Percentiles rank a stretch among this genome's conserved stretches.
Conservation (phyloP, 1,140 invertebrate genomes). For the Drosophila bocqueti region DNA sequence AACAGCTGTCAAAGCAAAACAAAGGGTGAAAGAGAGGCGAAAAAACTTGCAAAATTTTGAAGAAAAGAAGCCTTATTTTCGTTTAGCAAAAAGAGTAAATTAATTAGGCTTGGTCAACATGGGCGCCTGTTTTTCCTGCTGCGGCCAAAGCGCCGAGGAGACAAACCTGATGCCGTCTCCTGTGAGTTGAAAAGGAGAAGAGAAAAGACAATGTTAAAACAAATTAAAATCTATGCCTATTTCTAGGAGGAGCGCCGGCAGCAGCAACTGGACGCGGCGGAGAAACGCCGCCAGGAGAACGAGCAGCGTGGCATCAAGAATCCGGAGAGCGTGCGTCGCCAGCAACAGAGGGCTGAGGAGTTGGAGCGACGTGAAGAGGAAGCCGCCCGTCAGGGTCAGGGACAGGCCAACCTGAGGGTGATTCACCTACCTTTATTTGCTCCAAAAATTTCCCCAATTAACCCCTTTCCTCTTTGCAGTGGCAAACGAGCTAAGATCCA, state of each 20-base stretch:
- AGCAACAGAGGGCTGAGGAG: constrained; percentile 66
- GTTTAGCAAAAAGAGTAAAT: neutral
- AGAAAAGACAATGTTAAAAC: neutral
- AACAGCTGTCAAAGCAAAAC: constrained; percentile 58
- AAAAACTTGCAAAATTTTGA: constrained; percentile 7
- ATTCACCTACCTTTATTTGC: neutral
- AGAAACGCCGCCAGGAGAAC: constrained; percentile 72
- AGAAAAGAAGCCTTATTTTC: constrained; percentile 50
- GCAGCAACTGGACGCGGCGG: constrained; percentile 79
- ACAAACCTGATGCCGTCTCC: constrained; percentile 76
- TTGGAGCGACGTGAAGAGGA: constrained; percentile 67
- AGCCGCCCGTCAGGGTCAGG: constrained; percentile 69
- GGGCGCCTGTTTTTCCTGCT: constrained; percentile 64
- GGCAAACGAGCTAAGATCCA: constrained; percentile 31
- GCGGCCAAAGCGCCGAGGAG: constrained; percentile 70
- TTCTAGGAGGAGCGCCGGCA: constrained; percentile 73
- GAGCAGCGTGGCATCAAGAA: constrained; percentile 78
- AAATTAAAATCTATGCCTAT: neutral
- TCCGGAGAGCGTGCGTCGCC: constrained; percentile 69
- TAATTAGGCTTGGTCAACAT: constrained; percentile 24
- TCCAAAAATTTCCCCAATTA: neutral
- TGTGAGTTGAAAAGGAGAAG: constrained; percentile 24
- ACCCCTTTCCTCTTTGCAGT: constrained; percentile 7
- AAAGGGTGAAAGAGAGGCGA: constrained; percentile 41
- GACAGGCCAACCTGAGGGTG: constrained; percentile 62